Evolutionary conservation across 2,113 vertebrate genomes (phyloP), one percentile per base, ranked within the genome.

Genomic region (Narcine bancroftii): DNA sequence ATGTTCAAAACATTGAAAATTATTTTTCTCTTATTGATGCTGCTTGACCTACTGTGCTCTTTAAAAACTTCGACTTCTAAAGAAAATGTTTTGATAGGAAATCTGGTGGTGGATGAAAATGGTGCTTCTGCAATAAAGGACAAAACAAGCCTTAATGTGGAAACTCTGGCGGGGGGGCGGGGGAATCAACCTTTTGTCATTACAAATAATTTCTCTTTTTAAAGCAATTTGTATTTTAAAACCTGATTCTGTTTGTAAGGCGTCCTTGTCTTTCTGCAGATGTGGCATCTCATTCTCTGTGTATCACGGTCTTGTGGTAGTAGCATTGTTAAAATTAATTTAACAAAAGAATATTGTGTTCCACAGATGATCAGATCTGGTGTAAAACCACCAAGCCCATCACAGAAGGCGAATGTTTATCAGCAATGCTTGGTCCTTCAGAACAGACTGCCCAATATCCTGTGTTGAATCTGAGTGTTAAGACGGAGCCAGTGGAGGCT

Each of bases 351-450:
- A 45, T 53, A 45, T 17, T 89, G 36, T 79, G 33, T 92, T 26
- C 73, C 92, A 13, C 95, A 99, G 98, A 95, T 36, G 95, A 96
- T 0, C 93, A 95, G 42, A 93, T 99, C 93, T 99, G 97, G 96
- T 99, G 98, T 94, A 97, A 96, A 93, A 95, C 97, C 56, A 97
- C 95, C 10, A 95, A 94, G 0, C 94, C 95, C 0, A 94, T 99
- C 69, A 92, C 72, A 0, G 94, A 94, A 0, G 97, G 96, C 0
- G 96, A 96, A 0, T 47, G 92, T 53, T 95, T 96, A 2, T 87
- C 95, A 0, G 96, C 96, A 3, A 92, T 93, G 0, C 95, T 98
- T 73, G 93, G 93, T 72, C 94, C 96, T 0, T 26, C 45, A 17
- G 53, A 87, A 45, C 89, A 91, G 89, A 91, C 36, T 47, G 47